A percentile compares a stretch with the other conserved stretches of the same genome.
These are phyloP conservation scores for Malurus melanocephalus DNA, from an alignment of 2,113 vertebrate species.

Conservation along the genomic window DNA sequence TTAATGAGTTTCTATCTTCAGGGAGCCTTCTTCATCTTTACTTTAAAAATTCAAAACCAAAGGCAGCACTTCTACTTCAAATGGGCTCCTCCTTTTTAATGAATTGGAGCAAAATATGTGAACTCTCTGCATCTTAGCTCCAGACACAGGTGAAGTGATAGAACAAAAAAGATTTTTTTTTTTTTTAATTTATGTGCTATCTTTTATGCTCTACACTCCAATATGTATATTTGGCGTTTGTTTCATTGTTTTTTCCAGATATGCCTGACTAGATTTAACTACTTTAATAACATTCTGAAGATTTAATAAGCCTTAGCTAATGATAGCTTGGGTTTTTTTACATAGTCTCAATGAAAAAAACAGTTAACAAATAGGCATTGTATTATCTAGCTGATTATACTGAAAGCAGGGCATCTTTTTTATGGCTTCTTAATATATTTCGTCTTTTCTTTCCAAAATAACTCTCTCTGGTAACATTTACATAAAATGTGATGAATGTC, in stretches of 20 bases:
- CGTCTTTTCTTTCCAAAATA: neutral
- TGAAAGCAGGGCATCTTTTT: neutral
- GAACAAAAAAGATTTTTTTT: neutral
- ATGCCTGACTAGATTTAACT: neutral
- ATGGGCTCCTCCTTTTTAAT: neutral
- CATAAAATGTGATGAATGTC: neutral
- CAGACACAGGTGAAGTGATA: neutral
- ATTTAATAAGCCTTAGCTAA: neutral
- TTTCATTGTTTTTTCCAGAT: neutral
- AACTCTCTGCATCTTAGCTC: neutral
- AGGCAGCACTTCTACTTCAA: neutral
- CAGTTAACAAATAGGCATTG: neutral
- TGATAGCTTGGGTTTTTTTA: neutral
- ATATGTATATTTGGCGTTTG: neutral
- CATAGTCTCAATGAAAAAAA: neutral
- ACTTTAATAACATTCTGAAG: neutral
- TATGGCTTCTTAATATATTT: neutral
- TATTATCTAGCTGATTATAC: neutral
- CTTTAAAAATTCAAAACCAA: constrained; percentile 37
- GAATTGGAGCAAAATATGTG: neutral
- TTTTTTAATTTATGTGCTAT: neutral
- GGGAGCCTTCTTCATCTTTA: neutral
- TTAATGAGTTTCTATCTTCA: constrained; percentile 42
- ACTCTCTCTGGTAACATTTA: neutral
- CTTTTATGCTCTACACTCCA: neutral